These are phyloP conservation scores for Apistogramma diplotaenia DNA, from an alignment of 2,113 vertebrate genomes.

Conservation along the genomic window DNA sequence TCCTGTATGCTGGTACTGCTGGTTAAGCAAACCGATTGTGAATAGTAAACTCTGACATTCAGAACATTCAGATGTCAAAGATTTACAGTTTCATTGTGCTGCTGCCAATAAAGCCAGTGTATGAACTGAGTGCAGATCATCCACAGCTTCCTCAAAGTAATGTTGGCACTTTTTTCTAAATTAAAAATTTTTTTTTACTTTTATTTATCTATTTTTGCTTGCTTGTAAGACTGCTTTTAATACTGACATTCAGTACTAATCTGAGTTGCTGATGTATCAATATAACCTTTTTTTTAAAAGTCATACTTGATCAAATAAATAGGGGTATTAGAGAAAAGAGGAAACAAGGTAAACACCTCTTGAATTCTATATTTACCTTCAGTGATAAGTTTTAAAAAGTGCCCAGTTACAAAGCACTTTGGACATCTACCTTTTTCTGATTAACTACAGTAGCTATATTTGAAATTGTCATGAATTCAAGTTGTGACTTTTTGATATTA, in stretches of 20 bases:
- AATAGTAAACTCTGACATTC: neutral
- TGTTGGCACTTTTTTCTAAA: conserved; percentile 85
- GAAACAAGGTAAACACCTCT: conserved; percentile 94
- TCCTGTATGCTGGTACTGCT: conserved; percentile 1
- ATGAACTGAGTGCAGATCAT: conserved; percentile 18
- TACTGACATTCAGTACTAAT: conserved; percentile 95
- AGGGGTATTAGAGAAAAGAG: conserved; percentile 92
- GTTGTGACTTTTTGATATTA: conserved; percentile 91
- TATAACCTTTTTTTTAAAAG: conserved; percentile 83
- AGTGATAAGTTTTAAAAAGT: conserved; percentile 64
- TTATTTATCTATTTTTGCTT: conserved; percentile 85
- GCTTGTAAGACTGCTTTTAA: conserved; percentile 91
- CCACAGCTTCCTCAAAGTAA: conserved; percentile 91
- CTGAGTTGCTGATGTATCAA: conserved; percentile 95
- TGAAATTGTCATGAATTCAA: conserved; percentile 65
- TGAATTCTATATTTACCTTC: conserved; percentile 82
- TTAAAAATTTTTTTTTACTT: conserved; percentile 33
- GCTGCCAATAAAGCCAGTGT: neutral
- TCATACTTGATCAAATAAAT: conserved; percentile 88
- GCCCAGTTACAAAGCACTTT: conserved; percentile 85
- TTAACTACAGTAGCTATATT: conserved; percentile 63
- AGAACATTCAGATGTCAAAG: neutral
- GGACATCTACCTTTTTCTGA: conserved; percentile 82
- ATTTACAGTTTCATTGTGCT: neutral
- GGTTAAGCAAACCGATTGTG: conserved; percentile 6